Evolutionary conservation across 2,113 vertebrate species (phyloP).

Genomic region (Brienomyrus brachyistius): DNA sequence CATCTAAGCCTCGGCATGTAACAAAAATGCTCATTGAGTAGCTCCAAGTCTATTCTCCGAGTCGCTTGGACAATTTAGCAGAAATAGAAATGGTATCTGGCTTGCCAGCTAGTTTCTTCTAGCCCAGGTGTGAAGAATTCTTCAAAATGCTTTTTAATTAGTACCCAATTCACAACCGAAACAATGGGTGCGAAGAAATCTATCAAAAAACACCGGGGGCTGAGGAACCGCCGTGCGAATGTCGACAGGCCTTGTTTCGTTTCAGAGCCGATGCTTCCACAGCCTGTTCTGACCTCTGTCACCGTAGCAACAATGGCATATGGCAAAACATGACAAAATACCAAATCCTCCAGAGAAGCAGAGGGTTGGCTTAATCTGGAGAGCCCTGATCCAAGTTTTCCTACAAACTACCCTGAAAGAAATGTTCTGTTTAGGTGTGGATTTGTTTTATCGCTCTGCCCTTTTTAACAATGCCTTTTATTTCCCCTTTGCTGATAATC

Average conservation of each 20-base stretch:
- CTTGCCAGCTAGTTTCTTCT: background rate
- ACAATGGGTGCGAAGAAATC: background rate
- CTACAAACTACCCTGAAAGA: background rate
- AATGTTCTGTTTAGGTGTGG: background rate
- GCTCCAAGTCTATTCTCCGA: background rate
- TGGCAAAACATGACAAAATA: conserved; percentile 1
- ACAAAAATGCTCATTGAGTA: background rate
- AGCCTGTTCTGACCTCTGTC: background rate
- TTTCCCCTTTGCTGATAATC: background rate
- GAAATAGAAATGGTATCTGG: background rate
- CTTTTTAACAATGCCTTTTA: background rate
- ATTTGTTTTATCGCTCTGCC: background rate
- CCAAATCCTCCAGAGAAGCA: background rate
- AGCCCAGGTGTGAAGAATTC: background rate
- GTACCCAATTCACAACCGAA: background rate
- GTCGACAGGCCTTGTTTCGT: background rate
- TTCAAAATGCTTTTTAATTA: background rate
- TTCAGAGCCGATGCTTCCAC: background rate
- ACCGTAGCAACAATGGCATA: background rate
- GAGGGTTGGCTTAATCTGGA: background rate
- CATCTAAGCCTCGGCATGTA: background rate
- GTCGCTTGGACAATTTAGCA: background rate
- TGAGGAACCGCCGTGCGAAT: background rate
- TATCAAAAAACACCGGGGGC: background rate
- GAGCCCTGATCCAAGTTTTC: background rate